These are phyloP conservation scores for Melikaiella ostensackeni DNA, from an alignment of 2,888 invertebrate genomes.

Conservation along the genomic window DNA sequence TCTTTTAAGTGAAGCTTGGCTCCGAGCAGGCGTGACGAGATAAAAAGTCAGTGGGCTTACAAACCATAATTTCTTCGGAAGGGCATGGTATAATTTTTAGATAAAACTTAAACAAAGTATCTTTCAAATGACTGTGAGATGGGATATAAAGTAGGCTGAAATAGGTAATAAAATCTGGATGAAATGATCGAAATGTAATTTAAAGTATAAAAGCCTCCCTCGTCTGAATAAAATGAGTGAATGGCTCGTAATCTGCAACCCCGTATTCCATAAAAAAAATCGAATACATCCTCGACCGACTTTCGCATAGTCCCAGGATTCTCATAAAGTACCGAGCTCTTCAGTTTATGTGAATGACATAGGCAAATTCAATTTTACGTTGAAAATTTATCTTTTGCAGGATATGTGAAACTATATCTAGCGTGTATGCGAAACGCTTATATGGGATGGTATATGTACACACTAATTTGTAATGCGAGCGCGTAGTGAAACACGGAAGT, in stretches of 20 bases:
- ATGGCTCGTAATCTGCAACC: background rate
- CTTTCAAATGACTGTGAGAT: too few relatives aligned
- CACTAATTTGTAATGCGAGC: slow-evolving; percentile 48
- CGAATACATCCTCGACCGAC: background rate
- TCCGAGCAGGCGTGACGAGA: too few relatives aligned
- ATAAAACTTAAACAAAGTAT: too few relatives aligned
- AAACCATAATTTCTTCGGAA: too few relatives aligned
- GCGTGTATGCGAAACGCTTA: background rate
- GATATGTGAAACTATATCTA: background rate
- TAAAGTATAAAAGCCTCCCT: background rate
- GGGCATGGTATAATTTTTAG: too few relatives aligned
- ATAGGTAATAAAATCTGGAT: background rate
- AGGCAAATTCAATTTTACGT: background rate
- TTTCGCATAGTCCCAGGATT: background rate
- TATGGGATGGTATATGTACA: background rate
- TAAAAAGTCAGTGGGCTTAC: too few relatives aligned
- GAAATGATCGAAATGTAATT: background rate
- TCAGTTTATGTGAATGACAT: background rate
- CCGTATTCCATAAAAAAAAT: background rate
- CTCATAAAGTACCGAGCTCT: background rate
- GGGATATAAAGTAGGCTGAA: too few relatives aligned
- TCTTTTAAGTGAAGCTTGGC: too few relatives aligned
- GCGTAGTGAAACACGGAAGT: slow-evolving; percentile 43
- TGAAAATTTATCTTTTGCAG: background rate
- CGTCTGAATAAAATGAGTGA: background rate